Evolutionary conservation across 2,797 vertebrate genomes (phyloP).

Genomic region (Thamnophis elegans): DNA sequence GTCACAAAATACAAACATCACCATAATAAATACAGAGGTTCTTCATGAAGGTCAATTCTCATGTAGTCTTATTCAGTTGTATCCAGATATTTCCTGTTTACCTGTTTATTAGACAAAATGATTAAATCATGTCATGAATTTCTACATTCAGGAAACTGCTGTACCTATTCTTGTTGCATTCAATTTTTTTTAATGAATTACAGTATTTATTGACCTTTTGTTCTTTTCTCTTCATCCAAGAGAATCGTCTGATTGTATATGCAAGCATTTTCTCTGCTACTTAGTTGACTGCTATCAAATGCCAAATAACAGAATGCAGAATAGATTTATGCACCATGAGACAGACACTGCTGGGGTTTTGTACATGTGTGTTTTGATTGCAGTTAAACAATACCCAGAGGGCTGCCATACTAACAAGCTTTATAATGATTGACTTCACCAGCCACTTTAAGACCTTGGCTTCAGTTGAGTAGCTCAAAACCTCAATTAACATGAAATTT

Average conservation of each 20-base stretch:
- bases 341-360: constrained; percentile 66
- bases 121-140: background rate
- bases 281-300: constrained; percentile 72
- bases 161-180: constrained; percentile 25
- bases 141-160: background rate
- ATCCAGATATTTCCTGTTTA: background rate
- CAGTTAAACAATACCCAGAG: constrained; percentile 74
- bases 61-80: background rate
- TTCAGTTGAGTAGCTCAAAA: constrained; percentile 62
- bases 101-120: background rate
- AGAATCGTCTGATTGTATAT: constrained; percentile 61
- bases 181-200: constrained; percentile 47
- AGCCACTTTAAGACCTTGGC: constrained; percentile 68
- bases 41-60: background rate
- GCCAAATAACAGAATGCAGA: constrained; percentile 64
- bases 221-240: constrained; percentile 37
- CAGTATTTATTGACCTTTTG: constrained; percentile 38
- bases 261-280: constrained; percentile 63
- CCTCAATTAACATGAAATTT: constrained; percentile 74
- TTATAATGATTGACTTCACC: constrained; percentile 77
- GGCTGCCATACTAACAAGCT: constrained; percentile 76
- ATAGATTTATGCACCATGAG: constrained; percentile 70
- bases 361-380: constrained; percentile 73
- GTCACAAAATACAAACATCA: background rate
- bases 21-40: background rate